phyloP scores from a whole-genome alignment of 2,888 invertebrate species.

The Nomada ruficornis region DNA sequence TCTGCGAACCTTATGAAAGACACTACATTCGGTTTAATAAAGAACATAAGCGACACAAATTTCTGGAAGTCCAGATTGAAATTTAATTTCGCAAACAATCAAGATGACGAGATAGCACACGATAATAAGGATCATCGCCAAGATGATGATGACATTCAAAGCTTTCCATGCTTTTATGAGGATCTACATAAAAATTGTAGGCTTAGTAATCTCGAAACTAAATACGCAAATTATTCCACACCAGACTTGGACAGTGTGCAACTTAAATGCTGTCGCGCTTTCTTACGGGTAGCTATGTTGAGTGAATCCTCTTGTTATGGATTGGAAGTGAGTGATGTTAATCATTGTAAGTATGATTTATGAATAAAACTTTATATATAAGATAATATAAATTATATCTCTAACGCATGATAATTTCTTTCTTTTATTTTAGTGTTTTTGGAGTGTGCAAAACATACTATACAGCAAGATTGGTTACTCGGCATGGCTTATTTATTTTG shows the following conservation, averaged over 20 bases:
- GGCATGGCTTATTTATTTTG: constrained; percentile 85
- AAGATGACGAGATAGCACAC: constrained; percentile 60
- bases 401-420: constrained; percentile 12
- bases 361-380: not conserved
- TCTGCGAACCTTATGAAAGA: constrained; percentile 82
- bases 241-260: constrained; percentile 79
- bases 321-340: constrained; percentile 78
- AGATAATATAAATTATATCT: constrained; percentile 7
- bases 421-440: constrained; percentile 82
- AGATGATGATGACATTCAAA: constrained; percentile 70
- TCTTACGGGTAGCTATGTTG: constrained; percentile 82
- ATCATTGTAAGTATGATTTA: constrained; percentile 77
- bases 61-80: constrained; percentile 83
- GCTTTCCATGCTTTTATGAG: constrained; percentile 83
- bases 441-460: constrained; percentile 84
- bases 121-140: constrained; percentile 57
- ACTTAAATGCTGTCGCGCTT: constrained; percentile 81
- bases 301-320: constrained; percentile 82
- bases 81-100: constrained; percentile 65
- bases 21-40: constrained; percentile 83
- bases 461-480: constrained; percentile 85
- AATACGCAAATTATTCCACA: constrained; percentile 81
- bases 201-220: constrained; percentile 79
- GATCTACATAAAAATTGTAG: constrained; percentile 78
- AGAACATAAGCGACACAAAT: constrained; percentile 80